Conservation (phyloP, 1,140 invertebrate genomes). For the Hestina assimilis region DNA sequence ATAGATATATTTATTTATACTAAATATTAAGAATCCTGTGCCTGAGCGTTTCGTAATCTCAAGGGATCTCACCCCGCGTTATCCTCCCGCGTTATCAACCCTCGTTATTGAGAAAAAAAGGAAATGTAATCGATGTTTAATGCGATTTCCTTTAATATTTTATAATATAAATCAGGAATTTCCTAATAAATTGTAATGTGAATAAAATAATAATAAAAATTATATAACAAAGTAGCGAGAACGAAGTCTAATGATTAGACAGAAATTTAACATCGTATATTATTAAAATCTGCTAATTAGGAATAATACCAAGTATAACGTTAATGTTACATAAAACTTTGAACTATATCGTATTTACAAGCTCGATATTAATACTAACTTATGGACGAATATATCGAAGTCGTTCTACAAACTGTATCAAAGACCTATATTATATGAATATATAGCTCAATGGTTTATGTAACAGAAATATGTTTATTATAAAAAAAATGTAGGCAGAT, state of each 20-base stretch:
- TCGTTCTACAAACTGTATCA: neutral
- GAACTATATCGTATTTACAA: slow-evolving; percentile 5
- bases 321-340: slow-evolving; percentile 8
- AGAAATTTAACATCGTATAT: neutral
- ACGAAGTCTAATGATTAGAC: neutral
- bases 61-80: neutral
- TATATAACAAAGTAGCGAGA: too few species aligned
- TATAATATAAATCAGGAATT: too few species aligned
- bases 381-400: too few species aligned
- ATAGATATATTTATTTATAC: slow-evolving; percentile 4
- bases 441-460: slow-evolving; percentile 15
- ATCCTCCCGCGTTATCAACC: neutral
- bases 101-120: neutral
- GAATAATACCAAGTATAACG: neutral
- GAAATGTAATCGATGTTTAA: too few species aligned
- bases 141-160: too few species aligned
- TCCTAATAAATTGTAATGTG: too few species aligned
- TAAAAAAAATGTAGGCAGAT: neutral
- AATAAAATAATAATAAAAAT: too few species aligned
- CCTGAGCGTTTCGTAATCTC: neutral
- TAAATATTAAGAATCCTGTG: slow-evolving; percentile 3
- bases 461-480: slow-evolving; percentile 5
- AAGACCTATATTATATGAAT: neutral
- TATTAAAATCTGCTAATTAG: too few species aligned
- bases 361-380: too few species aligned